Base-by-base conservation (phyloP, 2,113 vertebrate genomes). In the Bufo bufo region DNA sequence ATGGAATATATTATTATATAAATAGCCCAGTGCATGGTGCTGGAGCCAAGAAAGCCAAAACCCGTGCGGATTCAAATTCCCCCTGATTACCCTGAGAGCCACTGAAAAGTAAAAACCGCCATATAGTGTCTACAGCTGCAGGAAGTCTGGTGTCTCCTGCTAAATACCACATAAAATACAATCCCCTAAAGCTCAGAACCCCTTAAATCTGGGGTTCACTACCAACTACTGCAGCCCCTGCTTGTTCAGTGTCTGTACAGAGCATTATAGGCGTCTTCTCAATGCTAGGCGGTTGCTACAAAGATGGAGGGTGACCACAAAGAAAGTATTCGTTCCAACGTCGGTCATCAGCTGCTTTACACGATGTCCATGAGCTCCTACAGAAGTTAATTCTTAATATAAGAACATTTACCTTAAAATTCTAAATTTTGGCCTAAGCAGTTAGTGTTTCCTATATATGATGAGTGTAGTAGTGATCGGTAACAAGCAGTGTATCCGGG, bases 381-480 rank as follows among this genome's bases (percentile, higher is more conserved):
- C 9, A 50, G 45, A 50, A 74, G 66, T 7, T 74, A 47, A 75
- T 75, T 75, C 72, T 75, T 75, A 71, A 52, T 84, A 84, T 66
- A 50, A 71, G 49, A 84, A 52, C 54, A 69, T 52, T 65, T 8
- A n/a, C 63, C 50, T 45, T 69, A 71, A 84, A 33, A 33, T 33
- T 50, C 23, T 65, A 54, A 54, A 13, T 52, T 33, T 47, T 52
- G 63, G 63, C 47, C 82, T 71, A 69, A 49, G 49, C 17, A 69
- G 63, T 20, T 50, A 7, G 14, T 45, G 50, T 33, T 9, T 54
- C 65, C 63, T 69, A 71, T 52, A 69, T 84, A 54, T 33, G 10
- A 6, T 16, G 20, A 43, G 11, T 83, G 61, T 65, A 52, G 3
- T 11, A 52, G 81, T 23, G 63, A 66, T 0, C 20, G 20, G 14